phyloP scores from a whole-genome alignment of 2,113 vertebrate genomes.

The Scortum barcoo region DNA sequence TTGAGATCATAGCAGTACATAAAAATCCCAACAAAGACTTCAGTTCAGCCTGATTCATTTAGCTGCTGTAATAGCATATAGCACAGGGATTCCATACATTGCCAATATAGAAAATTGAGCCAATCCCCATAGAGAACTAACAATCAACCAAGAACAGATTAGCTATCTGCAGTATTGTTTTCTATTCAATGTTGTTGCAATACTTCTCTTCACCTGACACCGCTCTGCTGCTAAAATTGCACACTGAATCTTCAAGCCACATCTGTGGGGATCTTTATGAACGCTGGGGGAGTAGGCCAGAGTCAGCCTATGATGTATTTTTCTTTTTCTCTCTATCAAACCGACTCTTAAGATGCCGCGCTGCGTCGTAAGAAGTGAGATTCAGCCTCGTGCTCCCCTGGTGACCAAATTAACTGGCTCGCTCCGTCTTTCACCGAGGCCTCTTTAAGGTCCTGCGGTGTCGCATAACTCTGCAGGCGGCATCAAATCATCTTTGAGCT shows the following conservation, averaged over 20 bases:
- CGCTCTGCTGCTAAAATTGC: constrained; percentile 15
- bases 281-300: constrained; percentile 6
- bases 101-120: constrained; percentile 5
- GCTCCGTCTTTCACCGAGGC: constrained; percentile 41
- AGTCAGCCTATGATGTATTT: constrained; percentile 29
- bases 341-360: constrained; percentile 24
- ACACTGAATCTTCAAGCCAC: constrained; percentile 23
- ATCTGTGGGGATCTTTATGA: constrained; percentile 14
- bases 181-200: neutral
- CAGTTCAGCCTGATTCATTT: constrained; percentile 9
- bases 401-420: constrained; percentile 58
- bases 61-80: constrained; percentile 9
- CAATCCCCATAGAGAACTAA: constrained; percentile 17
- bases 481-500: constrained; percentile 73
- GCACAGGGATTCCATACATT: neutral
- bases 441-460: constrained; percentile 64
- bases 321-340: constrained; percentile 44
- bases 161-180: constrained; percentile 25
- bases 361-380: constrained; percentile 17
- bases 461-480: constrained; percentile 61
- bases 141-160: constrained; percentile 34
- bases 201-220: constrained; percentile 29
- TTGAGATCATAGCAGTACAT: neutral
- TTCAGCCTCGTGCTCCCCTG: constrained; percentile 26
- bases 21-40: neutral